Base-by-base conservation (phyloP, 2,797 vertebrate species). In the Cephalopachus bancanus region DNA sequence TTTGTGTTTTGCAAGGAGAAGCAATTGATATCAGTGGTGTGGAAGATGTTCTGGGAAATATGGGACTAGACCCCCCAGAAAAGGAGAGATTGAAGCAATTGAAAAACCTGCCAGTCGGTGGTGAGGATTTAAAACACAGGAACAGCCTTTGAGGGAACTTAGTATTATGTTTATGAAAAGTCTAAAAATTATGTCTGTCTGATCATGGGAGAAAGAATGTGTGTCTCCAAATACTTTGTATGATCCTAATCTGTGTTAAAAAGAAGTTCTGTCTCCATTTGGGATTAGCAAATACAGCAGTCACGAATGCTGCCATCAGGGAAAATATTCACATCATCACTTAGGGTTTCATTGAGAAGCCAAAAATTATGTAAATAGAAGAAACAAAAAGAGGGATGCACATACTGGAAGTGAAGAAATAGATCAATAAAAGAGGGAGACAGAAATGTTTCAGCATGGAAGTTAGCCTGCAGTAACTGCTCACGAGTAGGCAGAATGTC, bases 111-210 rank as follows among this genome's bases (percentile, higher is more conserved):
- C 44, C 44, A 44, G 44, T 91, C 44, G 30, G 60, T 20, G 93
- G 83, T 96, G n/a, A 72, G 30, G 51, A 60, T 93, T 83, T 90
- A 75, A 91, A 8, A 55, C 90, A 8, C 51, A 91, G 30, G 53
- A 19, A 69, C 83, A 96, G 57, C 49, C 60, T 83, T 65, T 37
- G 81, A 74, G 93, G 49, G 64, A 91, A 93, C 55, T 28, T 71
- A 85, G 30, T 78, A 16, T 87, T 93, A 26, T 53, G 44, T 72
- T 74, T 72, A 22, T 83, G 16, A 75, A 83, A 91, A 60, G 6
- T 22, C 75, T 86, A 67, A 16, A 85, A 91, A 75, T 93, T 30
- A 53, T n/a, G 12, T 80, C 55, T 64, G 71, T 89, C 76, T 79
- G 72, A 67, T 60, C n/a, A 30, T 74, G 17, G 28, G 80, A 85